phyloP scores from a whole-genome alignment of 2,888 invertebrate species.

The Drosophila limbata region DNA sequence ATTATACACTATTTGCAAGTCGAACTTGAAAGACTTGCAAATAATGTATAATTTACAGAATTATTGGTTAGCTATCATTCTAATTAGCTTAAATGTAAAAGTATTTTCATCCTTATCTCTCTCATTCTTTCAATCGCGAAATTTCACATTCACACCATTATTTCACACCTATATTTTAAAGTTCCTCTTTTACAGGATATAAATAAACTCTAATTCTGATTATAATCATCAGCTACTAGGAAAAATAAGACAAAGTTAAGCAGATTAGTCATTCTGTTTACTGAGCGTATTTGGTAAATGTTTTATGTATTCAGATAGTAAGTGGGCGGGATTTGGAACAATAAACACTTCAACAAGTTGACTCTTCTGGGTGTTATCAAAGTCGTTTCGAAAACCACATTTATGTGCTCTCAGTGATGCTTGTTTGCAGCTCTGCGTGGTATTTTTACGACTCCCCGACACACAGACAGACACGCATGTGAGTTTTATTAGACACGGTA shows the following conservation, averaged over 20 bases:
- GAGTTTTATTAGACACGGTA: conserved; percentile 58
- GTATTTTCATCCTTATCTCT: not conserved
- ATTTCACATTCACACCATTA: too few relatives aligned
- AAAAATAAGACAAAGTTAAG: conserved; percentile 11
- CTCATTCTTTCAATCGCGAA: not conserved
- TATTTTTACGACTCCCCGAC: conserved; percentile 48
- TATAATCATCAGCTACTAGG: not conserved
- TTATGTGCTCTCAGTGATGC: conserved; percentile 23
- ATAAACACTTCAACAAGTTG: conserved; percentile 69
- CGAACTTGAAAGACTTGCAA: too few relatives aligned
- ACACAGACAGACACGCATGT: conserved; percentile 10
- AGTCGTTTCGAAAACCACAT: conserved; percentile 26
- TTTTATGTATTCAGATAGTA: conserved; percentile 51
- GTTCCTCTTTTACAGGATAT: too few relatives aligned
- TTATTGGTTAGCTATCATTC: too few relatives aligned
- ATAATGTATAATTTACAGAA: too few relatives aligned
- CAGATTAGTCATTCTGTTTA: conserved; percentile 6
- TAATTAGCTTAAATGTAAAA: too few relatives aligned
- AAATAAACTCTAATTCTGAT: not conserved
- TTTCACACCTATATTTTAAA: too few relatives aligned
- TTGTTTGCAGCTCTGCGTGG: conserved; percentile 15
- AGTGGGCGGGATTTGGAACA: conserved; percentile 46
- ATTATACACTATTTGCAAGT: too few relatives aligned
- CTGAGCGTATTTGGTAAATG: conserved; percentile 44
- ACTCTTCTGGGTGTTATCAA: conserved; percentile 27